phyloP scores from a whole-genome alignment of 2,797 vertebrate species.

The Pachyuromys duprasi region DNA sequence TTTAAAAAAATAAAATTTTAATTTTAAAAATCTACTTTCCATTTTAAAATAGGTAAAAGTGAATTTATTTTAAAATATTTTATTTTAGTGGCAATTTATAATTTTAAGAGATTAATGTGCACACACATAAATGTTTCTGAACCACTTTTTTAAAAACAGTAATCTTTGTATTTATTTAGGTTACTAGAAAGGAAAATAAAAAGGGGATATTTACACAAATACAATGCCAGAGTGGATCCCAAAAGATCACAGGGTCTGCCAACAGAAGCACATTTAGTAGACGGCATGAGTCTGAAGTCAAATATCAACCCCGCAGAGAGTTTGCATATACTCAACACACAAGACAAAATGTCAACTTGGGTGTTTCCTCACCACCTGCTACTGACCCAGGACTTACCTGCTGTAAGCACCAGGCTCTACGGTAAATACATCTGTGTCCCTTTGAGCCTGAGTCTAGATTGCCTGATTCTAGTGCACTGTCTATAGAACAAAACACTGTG shows the following conservation, averaged over 20 bases:
- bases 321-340: background rate
- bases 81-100: background rate
- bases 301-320: background rate
- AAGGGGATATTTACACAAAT: background rate
- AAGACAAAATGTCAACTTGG: background rate
- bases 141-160: background rate
- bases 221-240: background rate
- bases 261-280: background rate
- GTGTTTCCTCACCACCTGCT: background rate
- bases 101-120: conserved; percentile 16
- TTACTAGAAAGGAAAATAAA: background rate
- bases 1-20: too few species aligned
- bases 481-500: background rate
- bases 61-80: background rate
- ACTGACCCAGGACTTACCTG: fast-evolving
- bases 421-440: background rate
- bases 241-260: background rate
- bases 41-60: background rate
- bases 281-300: background rate
- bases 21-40: background rate
- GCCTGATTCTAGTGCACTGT: background rate
- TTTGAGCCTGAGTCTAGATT: background rate
- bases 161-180: background rate
- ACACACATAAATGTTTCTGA: background rate
- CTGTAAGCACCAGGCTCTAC: background rate